Evolutionary conservation across 1,140 invertebrate genomes (phyloP), one percentile per base, ranked within the genome.

Genomic region (Cataglyphis hispanica): DNA sequence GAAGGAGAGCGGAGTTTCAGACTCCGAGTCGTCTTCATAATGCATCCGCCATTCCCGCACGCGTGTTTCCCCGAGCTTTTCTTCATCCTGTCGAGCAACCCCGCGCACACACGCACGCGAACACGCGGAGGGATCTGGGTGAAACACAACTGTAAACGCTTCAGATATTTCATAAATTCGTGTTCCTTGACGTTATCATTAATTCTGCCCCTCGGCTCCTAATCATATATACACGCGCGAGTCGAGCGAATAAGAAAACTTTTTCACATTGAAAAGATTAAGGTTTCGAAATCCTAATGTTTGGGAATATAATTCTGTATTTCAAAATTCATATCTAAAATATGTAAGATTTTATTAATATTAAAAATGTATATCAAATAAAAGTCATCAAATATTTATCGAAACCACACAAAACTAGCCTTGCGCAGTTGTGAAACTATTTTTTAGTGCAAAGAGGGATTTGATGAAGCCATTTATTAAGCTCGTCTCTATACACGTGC

Each of bases 1-100:
- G 63, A 75, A 83, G 43, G 60, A 89, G 78, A 66, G 19, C 46
- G 37, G 37, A 78, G n/a, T 40, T 64, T 22, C 40, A 66, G 50
- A 67, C 75, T 66, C 34, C 19, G 61, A 80, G 61, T 84, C 46
- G 64, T 74, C 85, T 86, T 86, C 78, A 84, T 84, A 86, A 83
- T 86, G 85, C 78, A 84, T 84, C 46, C 78, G 78, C 78, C 46
- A 66, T 86, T 84, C 56, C 40, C 46, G 63, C 31, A 34, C 76
- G 46, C 61, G 60, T 74, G 46, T 50, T 50, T 74, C 67, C 78
- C 78, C 16, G 46, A 74, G 80, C 78, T 56, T 86, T 86, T 72
- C 66, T 84, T 81, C 84, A 86, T 78, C 56, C 86, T 56, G 74
- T 85, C 64, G 74, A 64, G 74, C 37, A 13, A n/a, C 11, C 11